phyloP scores from a whole-genome alignment of 2,113 vertebrate genomes.

The Lophius piscatorius region DNA sequence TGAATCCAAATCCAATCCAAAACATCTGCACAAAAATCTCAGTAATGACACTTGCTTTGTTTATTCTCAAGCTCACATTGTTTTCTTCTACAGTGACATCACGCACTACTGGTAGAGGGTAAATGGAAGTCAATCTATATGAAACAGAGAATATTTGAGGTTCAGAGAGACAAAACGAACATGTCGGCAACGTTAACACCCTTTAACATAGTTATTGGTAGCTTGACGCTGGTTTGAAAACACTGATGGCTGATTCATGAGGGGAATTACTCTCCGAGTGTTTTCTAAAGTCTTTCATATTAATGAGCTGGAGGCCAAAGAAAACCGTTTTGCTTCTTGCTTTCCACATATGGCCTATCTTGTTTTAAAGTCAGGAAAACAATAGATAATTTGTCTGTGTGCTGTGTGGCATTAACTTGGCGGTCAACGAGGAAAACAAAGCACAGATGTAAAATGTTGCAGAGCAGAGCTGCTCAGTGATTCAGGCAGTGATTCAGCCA shows the following conservation, averaged over 20 bases:
- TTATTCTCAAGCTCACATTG: constrained; percentile 6
- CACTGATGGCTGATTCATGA: constrained; percentile 50
- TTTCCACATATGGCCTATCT: constrained; percentile 22
- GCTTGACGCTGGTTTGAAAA: constrained; percentile 49
- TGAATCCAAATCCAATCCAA: constrained; percentile 9
- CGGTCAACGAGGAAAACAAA: constrained; percentile 11
- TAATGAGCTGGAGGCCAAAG: constrained; percentile 38
- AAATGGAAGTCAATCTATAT: constrained; percentile 30
- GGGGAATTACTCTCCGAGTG: constrained; percentile 41
- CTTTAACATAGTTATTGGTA: constrained; percentile 47
- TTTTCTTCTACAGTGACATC: constrained; percentile 20
- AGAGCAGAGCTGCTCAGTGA: constrained; percentile 28
- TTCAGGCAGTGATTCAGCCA: constrained; percentile 41
- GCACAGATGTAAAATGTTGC: constrained; percentile 44
- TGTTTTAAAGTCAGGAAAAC: constrained; percentile 23
- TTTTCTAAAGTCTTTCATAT: constrained; percentile 42
- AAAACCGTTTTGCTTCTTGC: constrained; percentile 28
- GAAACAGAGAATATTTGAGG: constrained; percentile 36
- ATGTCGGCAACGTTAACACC: constrained; percentile 49
- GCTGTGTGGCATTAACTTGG: constrained; percentile 29
- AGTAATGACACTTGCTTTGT: constrained; percentile 20
- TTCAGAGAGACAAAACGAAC: constrained; percentile 40
- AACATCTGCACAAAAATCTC: constrained; percentile 1
- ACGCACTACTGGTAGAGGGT: constrained; percentile 5
- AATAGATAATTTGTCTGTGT: constrained; percentile 7